Conservation (phyloP, 2,888 invertebrate genomes). For the Coremacera marginata region DNA sequence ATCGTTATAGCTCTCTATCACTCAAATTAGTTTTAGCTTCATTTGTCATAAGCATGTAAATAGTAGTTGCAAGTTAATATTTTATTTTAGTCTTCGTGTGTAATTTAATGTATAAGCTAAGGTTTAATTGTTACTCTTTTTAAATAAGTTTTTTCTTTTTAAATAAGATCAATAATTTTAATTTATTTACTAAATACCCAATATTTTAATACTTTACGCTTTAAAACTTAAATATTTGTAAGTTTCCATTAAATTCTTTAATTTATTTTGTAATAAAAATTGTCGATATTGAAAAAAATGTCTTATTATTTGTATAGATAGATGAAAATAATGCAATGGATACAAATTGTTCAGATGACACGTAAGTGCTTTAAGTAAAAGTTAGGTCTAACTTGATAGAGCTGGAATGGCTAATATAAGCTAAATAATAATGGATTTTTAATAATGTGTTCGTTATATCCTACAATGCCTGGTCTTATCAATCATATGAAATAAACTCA, state of each 20-base stretch:
- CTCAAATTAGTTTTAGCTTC: constrained; percentile 27
- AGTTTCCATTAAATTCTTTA: constrained; percentile 29
- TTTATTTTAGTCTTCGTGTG: neutral
- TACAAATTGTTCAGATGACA: neutral
- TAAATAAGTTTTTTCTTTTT: too few species aligned
- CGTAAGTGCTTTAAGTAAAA: too few species aligned
- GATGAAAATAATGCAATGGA: neutral
- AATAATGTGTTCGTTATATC: too few species aligned
- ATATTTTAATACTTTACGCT: neutral
- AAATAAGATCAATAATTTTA: neutral
- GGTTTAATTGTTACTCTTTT: neutral
- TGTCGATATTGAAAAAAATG: too few species aligned
- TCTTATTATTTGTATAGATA: neutral
- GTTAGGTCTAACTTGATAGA: too few species aligned
- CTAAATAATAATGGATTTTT: too few species aligned
- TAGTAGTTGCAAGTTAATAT: neutral
- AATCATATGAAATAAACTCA: too few species aligned
- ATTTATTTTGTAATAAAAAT: constrained; percentile 22
- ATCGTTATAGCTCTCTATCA: neutral
- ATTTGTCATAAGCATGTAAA: neutral
- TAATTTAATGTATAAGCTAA: neutral
- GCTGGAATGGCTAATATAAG: too few species aligned
- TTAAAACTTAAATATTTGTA: neutral
- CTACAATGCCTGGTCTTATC: too few species aligned
- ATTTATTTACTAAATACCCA: neutral